Percentiles rank a stretch among this genome's conserved stretches.
These are phyloP conservation scores for Erannis defoliaria DNA, from an alignment of 2,888 invertebrate species.

Conservation along the genomic window DNA sequence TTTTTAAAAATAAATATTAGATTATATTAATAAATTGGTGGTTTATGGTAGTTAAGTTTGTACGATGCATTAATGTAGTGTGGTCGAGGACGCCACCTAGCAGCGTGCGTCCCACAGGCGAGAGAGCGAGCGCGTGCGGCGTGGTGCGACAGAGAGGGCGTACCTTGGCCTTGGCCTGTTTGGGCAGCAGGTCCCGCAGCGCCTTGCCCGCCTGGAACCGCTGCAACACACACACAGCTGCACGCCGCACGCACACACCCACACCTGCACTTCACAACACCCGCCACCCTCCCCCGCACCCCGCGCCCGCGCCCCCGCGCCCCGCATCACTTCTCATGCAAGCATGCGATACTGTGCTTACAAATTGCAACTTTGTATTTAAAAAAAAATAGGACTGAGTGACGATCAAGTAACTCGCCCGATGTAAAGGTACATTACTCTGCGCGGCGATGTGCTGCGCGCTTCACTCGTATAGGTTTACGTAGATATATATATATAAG, in stretches of 20 bases:
- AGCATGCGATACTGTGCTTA: background rate
- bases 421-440: too few species aligned
- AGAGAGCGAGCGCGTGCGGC: background rate
- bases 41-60: too few species aligned
- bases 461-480: too few species aligned
- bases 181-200: conserved; percentile 73
- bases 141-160: conserved; percentile 9
- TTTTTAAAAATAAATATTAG: too few species aligned
- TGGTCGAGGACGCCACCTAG: too few species aligned
- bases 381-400: too few species aligned
- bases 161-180: conserved; percentile 73
- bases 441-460: too few species aligned
- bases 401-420: too few species aligned
- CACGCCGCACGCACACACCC: conserved; percentile 39
- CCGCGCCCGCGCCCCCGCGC: background rate
- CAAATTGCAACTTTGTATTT: background rate
- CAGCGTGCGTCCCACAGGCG: too few species aligned
- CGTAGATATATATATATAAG: too few species aligned
- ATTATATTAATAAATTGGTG: too few species aligned
- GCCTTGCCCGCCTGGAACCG: conserved; percentile 67
- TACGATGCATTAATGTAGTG: too few species aligned
- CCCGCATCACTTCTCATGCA: background rate
- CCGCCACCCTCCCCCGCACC: background rate
- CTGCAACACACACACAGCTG: conserved; percentile 74
- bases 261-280: conserved; percentile 36